Evolutionary conservation across 1,140 invertebrate genomes (phyloP).

Genomic region (Venustaconcha ellipsiformis): DNA sequence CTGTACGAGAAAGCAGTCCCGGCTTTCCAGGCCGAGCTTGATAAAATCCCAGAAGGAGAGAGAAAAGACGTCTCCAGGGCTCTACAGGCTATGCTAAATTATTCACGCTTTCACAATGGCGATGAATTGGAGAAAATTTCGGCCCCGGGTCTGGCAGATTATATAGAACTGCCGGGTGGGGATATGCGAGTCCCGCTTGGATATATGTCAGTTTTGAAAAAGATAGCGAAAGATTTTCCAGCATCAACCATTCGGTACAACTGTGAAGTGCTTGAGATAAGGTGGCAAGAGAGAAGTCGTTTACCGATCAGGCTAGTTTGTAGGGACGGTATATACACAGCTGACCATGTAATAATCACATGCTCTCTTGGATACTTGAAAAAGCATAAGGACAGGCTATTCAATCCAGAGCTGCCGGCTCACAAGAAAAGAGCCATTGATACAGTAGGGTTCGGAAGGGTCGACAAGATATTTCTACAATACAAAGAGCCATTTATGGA

Average conservation of each 20-base stretch:
- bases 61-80: slow-evolving; percentile 4
- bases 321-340: not conserved
- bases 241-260: not conserved
- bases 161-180: slow-evolving; percentile 10
- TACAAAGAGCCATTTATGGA: slow-evolving; percentile 8
- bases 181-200: slow-evolving; percentile 15
- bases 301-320: not conserved
- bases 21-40: too few species aligned
- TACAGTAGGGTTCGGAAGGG: slow-evolving; percentile 9
- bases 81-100: slow-evolving; percentile 12
- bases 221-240: slow-evolving; percentile 7
- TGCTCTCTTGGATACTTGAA: slow-evolving; percentile 20
- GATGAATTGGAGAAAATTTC: slow-evolving; percentile 17
- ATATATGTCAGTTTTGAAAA: slow-evolving; percentile 5
- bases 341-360: slow-evolving; percentile 16
- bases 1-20: too few species aligned
- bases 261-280: slow-evolving; percentile 4
- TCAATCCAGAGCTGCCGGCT: slow-evolving; percentile 3
- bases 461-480: slow-evolving; percentile 20
- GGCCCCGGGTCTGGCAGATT: not conserved
- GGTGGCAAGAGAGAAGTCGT: not conserved
- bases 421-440: not conserved
- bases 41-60: not conserved
- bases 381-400: slow-evolving; percentile 9
- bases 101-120: slow-evolving; percentile 12